Percentiles rank a stretch among this genome's conserved stretches.
Conservation (phyloP, 2,888 invertebrate species). For the Spatulosminthurus flaviceps region DNA sequence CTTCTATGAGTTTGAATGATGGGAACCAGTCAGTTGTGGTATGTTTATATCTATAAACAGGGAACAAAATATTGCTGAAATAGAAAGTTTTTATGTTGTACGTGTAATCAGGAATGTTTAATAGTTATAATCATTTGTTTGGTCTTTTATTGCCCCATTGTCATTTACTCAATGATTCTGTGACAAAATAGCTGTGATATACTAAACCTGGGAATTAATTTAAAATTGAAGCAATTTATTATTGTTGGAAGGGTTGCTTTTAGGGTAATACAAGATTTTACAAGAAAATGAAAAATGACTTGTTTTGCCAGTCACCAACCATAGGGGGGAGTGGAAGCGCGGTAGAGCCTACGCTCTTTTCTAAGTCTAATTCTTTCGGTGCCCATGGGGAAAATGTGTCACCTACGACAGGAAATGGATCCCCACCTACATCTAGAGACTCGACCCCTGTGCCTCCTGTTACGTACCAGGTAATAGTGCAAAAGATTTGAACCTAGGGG, state of each 20-base stretch:
- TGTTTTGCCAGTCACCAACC: neutral
- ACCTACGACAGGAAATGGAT: slow-evolving; percentile 47
- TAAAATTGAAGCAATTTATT: no score
- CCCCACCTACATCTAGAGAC: slow-evolving; percentile 46
- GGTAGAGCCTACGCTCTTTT: slow-evolving; percentile 23
- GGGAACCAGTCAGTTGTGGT: slow-evolving; percentile 37
- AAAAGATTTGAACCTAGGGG: neutral
- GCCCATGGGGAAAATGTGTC: slow-evolving; percentile 35
- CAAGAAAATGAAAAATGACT: no score
- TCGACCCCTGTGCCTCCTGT: slow-evolving; percentile 48
- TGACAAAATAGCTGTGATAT: no score
- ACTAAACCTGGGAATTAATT: no score
- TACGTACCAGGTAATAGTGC: slow-evolving; percentile 47
- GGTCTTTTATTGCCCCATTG: no score
- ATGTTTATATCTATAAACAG: neutral
- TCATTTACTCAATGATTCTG: no score
- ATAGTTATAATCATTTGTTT: no score
- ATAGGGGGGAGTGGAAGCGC: slow-evolving; percentile 16
- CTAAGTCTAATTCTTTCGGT: slow-evolving; percentile 37
- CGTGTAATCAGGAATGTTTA: no score
- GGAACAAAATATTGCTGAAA: neutral
- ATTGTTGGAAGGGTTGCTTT: no score
- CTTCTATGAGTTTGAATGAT: slow-evolving; percentile 45
- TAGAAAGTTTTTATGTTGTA: no score
- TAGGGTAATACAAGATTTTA: no score